Percentiles rank a stretch among this genome's conserved stretches.
These are phyloP conservation scores for Semicossyphus pulcher DNA, from an alignment of 2,113 vertebrate species.

Conservation along the genomic window DNA sequence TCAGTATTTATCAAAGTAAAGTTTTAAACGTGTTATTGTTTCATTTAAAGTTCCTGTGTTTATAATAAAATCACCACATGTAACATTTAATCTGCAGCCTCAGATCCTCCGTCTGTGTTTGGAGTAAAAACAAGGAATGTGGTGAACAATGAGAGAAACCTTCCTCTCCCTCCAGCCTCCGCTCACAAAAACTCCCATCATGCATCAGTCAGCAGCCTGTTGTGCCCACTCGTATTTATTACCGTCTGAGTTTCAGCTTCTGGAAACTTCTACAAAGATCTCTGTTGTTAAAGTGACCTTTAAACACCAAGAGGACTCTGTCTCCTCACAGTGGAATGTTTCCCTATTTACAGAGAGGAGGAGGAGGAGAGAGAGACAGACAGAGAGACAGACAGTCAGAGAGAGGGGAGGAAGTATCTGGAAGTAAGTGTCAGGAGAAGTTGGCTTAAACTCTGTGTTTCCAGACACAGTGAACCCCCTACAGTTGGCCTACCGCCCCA, in stretches of 20 bases:
- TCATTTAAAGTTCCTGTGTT: no score
- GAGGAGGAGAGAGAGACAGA: constrained; percentile 27
- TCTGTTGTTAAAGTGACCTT: constrained; percentile 67
- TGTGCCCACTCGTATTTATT: constrained; percentile 43
- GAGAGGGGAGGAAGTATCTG: no score
- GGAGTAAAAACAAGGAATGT: background rate
- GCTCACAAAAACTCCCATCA: constrained; percentile 13
- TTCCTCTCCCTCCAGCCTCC: background rate
- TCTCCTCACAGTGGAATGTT: constrained; percentile 61
- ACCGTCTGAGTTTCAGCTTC: constrained; percentile 29
- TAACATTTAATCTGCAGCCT: no score
- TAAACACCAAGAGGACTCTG: constrained; percentile 58
- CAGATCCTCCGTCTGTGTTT: no score
- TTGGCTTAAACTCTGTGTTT: no score
- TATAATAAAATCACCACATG: no score
- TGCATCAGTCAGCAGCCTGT: constrained; percentile 1
- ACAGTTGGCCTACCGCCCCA: no score
- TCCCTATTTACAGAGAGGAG: background rate
- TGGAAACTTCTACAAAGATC: constrained; percentile 56
- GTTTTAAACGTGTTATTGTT: no score
- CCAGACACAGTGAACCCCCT: no score
- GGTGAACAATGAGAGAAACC: background rate
- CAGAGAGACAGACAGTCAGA: no score
- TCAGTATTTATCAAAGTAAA: no score
- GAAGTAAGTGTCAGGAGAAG: no score